Base-by-base conservation (phyloP, 2,113 vertebrate species). In the Anguilla japonica region DNA sequence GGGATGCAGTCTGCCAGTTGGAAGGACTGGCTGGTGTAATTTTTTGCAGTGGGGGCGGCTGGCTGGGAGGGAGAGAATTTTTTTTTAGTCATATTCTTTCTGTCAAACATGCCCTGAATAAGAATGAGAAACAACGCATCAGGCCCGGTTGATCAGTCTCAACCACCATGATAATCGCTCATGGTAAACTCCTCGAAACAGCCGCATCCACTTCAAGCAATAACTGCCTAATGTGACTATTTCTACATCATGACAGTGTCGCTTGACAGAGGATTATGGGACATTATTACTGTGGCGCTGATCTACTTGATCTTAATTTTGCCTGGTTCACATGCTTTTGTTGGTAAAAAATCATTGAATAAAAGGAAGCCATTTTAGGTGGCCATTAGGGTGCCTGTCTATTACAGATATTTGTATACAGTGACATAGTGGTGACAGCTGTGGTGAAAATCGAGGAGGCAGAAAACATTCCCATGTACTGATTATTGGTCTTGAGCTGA, bases 21-120 rank as follows among this genome's bases (percentile, higher is more conserved):
- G 84, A 34, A 41, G 84, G 63, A 79, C 29, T 46, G 71, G 84
- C 39, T 85, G 67, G 43, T 46, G 50, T 75, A 75, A 75, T 75
- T 75, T 75, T 75, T 75, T 80, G 78, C 7, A 80, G 84, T 41
- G 84, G 84, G 84, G 84, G 84, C 78, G 75, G 84, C 84, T 60
- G 78, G 84, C 78, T 80, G 50, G 6, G 84, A 80, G 84, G 78
- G 39, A 29, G 84, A 80, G 34, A 60, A 50, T 43, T 80, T 50
- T 79, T n/a, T 79, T 50, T 85, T 29, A 84, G 63, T 84, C 78
- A 84, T 84, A 78, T 84, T 84, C 67, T 84, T 84, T 75, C 46
- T 84, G 67, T 84, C n/a, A 18, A 84, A 84, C 84, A 84, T 78
- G 84, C 63, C 26, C 84, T 84, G 84, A 63, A 84, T 84, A 78